phyloP scores from a whole-genome alignment of 2,797 vertebrate species.

The Sebastes cheni region DNA sequence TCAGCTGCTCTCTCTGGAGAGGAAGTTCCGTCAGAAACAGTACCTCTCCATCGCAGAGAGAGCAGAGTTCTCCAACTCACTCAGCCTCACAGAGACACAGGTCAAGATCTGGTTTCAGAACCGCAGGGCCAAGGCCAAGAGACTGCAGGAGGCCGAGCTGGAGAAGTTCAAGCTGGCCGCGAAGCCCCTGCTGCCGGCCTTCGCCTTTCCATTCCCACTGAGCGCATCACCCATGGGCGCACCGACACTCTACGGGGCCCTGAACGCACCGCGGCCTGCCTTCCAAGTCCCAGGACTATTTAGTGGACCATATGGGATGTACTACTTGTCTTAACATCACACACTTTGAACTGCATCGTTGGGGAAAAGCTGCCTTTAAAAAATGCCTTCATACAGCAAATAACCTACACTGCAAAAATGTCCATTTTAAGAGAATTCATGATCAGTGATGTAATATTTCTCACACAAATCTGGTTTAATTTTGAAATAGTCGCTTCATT shows the following conservation, averaged over 20 bases:
- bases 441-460: neutral
- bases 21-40: slow-evolving; percentile 89
- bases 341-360: slow-evolving; percentile 25
- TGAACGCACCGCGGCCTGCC: slow-evolving; percentile 75
- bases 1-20: slow-evolving; percentile 87
- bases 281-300: slow-evolving; percentile 84
- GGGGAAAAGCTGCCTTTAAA: slow-evolving; percentile 35
- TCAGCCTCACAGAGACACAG: slow-evolving; percentile 88
- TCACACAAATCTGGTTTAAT: neutral
- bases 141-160: slow-evolving; percentile 88
- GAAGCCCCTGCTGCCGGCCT: slow-evolving; percentile 85
- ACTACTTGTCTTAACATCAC: slow-evolving; percentile 84
- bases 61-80: slow-evolving; percentile 86
- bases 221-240: slow-evolving; percentile 78
- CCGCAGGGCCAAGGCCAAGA: slow-evolving; percentile 88
- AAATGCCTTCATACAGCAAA: slow-evolving; percentile 31
- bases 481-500: neutral
- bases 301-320: slow-evolving; percentile 87
- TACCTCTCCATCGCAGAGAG: slow-evolving; percentile 89
- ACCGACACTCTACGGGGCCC: slow-evolving; percentile 77
- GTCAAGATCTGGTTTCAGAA: slow-evolving; percentile 92
- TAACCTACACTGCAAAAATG: slow-evolving; percentile 17
- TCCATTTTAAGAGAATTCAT: neutral
- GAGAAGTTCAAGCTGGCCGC: slow-evolving; percentile 85
- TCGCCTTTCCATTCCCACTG: slow-evolving; percentile 84